Conservation (phyloP, 23 tunicate genomes). For the Oikopleura albicans region DNA sequence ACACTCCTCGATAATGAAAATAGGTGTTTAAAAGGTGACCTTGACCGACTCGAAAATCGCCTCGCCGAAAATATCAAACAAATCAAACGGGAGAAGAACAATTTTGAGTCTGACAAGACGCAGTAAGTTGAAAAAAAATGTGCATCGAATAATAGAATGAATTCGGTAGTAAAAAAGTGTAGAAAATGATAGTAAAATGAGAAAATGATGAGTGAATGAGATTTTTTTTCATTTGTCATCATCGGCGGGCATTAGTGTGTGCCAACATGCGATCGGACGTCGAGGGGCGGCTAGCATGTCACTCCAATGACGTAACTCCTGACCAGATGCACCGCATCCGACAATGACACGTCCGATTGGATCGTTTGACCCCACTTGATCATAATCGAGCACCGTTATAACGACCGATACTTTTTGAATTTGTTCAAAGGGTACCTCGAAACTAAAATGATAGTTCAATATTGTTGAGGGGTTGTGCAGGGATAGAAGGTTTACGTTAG, state of each 20-base stretch:
- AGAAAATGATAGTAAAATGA: too few relatives aligned
- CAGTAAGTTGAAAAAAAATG: too few relatives aligned
- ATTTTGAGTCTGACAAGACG: neutral
- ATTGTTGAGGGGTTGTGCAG: too few relatives aligned
- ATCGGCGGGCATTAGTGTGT: neutral
- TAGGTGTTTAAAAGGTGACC: neutral
- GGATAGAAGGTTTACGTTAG: too few relatives aligned
- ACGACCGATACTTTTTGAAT: constrained; percentile 6
- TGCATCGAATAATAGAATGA: too few relatives aligned
- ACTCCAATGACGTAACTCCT: neutral
- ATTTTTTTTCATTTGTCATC: too few relatives aligned
- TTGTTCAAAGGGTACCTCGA: constrained; percentile 15
- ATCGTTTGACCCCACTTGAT: constrained; percentile 17
- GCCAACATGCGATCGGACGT: constrained; percentile 13
- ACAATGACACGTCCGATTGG: neutral
- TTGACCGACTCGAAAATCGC: neutral
- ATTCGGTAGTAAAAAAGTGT: too few relatives aligned
- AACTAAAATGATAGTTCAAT: too few relatives aligned
- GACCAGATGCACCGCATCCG: constrained; percentile 11
- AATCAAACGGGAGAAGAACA: neutral
- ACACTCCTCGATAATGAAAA: too few relatives aligned
- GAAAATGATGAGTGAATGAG: too few relatives aligned
- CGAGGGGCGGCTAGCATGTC: constrained; percentile 10
- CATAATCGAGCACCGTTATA: neutral
- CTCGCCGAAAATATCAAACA: neutral